phyloP scores from a whole-genome alignment of 2,888 invertebrate species.

The Parapristionchus giblindavisi region DNA sequence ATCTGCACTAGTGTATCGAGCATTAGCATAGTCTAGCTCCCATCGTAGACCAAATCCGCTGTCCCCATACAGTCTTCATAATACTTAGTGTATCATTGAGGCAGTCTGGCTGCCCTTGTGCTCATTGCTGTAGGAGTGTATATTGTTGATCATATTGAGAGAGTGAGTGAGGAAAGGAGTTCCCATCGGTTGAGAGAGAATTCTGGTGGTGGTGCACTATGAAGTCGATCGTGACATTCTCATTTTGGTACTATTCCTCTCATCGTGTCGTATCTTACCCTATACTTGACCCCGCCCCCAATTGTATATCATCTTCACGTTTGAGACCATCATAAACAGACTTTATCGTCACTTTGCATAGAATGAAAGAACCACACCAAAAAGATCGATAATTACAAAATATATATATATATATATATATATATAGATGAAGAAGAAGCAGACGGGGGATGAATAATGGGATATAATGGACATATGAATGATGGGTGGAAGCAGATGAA shows the following conservation, averaged over 20 bases:
- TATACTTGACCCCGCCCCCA: too few species aligned
- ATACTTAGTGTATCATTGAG: slow-evolving; percentile 18
- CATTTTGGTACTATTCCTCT: too few species aligned
- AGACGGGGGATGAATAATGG: too few species aligned
- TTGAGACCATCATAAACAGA: slow-evolving; percentile 16
- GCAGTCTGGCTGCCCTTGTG: slow-evolving; percentile 34
- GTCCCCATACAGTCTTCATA: neutral
- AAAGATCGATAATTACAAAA: too few species aligned
- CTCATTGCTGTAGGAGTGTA: slow-evolving; percentile 12
- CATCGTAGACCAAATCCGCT: neutral
- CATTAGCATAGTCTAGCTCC: slow-evolving; percentile 16
- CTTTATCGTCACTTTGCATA: neutral
- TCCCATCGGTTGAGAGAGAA: neutral
- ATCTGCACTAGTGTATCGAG: too few species aligned
- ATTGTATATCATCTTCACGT: too few species aligned
- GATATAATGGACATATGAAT: neutral
- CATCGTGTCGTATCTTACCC: too few species aligned
- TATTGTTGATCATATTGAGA: too few species aligned
- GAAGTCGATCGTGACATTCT: too few species aligned
- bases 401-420: too few species aligned
- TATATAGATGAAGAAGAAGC: too few species aligned
- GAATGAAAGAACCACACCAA: neutral
- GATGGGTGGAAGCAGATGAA: neutral
- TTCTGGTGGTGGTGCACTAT: slow-evolving; percentile 35
- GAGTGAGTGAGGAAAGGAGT: slow-evolving; percentile 5